phyloP scores from a whole-genome alignment of 2,797 vertebrate species.

The Sphenodon punctatus region DNA sequence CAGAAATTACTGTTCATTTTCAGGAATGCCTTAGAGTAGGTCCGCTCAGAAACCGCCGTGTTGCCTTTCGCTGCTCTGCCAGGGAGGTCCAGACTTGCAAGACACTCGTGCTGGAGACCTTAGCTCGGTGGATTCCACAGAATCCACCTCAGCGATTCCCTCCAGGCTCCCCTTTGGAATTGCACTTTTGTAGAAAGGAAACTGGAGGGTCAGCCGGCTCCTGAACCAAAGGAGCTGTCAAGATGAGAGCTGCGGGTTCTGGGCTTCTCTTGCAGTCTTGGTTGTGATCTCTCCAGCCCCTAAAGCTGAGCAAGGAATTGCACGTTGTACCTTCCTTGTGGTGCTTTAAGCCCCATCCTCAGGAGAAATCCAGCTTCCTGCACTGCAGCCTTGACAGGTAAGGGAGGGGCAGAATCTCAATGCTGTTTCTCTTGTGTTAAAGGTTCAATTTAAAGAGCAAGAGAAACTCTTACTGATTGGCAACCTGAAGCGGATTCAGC shows the following conservation, averaged over 20 bases:
- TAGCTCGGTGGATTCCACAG: background rate
- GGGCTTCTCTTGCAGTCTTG: background rate
- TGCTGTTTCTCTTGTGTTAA: background rate
- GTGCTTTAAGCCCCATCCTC: background rate
- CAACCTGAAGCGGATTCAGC: background rate
- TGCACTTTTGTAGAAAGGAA: background rate
- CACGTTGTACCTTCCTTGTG: background rate
- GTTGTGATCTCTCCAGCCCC: background rate
- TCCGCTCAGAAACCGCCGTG: rapidly evolving
- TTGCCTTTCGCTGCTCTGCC: background rate
- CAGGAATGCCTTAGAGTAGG: background rate
- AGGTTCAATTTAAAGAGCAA: rapidly evolving
- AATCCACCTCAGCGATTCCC: background rate
- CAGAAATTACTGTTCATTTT: background rate
- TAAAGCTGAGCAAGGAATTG: background rate
- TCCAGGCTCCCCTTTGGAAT: background rate
- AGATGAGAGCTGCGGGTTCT: background rate
- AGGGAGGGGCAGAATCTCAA: background rate
- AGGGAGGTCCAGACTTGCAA: background rate
- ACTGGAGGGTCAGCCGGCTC: background rate
- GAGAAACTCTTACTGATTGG: background rate
- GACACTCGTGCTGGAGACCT: background rate
- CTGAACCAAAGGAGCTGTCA: background rate
- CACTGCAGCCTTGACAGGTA: background rate
- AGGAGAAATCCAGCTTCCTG: background rate